Percentiles rank a stretch among this genome's conserved stretches.
Conservation (phyloP, 2,888 invertebrate species). For the Aporophyla lueneburgensis region DNA sequence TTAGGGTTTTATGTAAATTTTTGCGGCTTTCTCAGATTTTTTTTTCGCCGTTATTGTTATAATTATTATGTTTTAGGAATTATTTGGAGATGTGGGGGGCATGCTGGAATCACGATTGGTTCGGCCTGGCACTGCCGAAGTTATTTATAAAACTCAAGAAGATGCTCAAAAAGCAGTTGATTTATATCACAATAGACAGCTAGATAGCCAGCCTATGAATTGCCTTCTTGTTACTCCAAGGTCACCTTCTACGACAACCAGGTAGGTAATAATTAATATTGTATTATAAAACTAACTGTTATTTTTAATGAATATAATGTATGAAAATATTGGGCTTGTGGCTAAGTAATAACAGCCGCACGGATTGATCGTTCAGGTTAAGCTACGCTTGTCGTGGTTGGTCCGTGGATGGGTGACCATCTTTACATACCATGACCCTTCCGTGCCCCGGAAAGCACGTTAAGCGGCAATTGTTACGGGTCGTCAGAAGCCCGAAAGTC, state of each 20-base stretch:
- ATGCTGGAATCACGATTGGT: constrained; percentile 96
- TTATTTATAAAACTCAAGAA: constrained; percentile 95
- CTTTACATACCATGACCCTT: too few relatives aligned
- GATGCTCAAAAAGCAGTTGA: constrained; percentile 98
- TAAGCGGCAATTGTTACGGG: too few relatives aligned
- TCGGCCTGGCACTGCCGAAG: constrained; percentile 97
- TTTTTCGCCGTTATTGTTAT: background rate
- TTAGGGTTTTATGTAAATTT: background rate
- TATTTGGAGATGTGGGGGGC: constrained; percentile 98
- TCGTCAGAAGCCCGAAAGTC: too few relatives aligned
- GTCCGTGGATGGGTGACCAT: too few relatives aligned
- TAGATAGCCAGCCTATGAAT: constrained; percentile 98
- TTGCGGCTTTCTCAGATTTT: background rate
- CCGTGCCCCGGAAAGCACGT: too few relatives aligned
- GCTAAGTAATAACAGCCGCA: too few relatives aligned
- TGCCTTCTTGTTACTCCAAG: constrained; percentile 95
- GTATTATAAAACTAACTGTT: background rate
- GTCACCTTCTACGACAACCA: constrained; percentile 70
- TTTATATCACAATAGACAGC: constrained; percentile 97
- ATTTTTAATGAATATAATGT: background rate
- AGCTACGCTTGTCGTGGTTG: too few relatives aligned
- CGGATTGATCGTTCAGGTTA: too few relatives aligned
- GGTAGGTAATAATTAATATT: constrained; percentile 74
- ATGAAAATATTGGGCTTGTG: too few relatives aligned
- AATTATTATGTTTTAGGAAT: constrained; percentile 91